These are phyloP conservation scores for Phasianus colchicus DNA, from an alignment of 2,113 vertebrate species.

Conservation along the genomic window DNA sequence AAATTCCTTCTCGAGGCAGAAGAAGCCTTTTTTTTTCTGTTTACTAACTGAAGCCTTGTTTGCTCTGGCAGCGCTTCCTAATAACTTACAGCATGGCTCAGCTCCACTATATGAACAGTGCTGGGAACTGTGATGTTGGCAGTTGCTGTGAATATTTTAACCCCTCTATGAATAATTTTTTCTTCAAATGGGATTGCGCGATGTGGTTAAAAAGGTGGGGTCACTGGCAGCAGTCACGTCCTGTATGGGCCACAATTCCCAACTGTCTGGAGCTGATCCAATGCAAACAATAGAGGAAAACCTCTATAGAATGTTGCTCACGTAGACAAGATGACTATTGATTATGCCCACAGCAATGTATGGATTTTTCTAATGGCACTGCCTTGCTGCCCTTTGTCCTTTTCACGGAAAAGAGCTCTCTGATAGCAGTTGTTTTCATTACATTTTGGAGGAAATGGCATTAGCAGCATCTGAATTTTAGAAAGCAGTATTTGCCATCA, in stretches of 20 bases:
- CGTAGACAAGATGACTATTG: not conserved
- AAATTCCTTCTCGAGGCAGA: not conserved
- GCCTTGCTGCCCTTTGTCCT: slow-evolving; percentile 9
- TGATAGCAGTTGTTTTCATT: not conserved
- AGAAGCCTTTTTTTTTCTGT: not conserved
- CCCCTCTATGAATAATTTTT: not conserved
- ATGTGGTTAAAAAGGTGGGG: slow-evolving; percentile 39
- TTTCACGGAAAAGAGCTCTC: not conserved
- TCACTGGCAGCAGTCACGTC: not conserved
- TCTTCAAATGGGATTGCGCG: not conserved
- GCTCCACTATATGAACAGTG: not conserved
- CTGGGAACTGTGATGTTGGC: not conserved
- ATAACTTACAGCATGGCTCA: not conserved
- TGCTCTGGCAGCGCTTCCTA: not conserved
- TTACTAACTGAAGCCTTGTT: not conserved
- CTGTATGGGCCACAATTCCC: not conserved
- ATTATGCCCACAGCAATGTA: not conserved
- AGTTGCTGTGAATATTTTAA: slow-evolving; percentile 7
- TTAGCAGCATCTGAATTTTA: not conserved
- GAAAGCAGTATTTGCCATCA: not conserved
- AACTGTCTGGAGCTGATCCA: slow-evolving; percentile 21
- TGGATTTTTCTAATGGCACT: not conserved
- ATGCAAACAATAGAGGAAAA: slow-evolving; percentile 5
- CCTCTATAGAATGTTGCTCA: not conserved
- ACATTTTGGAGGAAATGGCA: not conserved